Base-by-base conservation (phyloP, 2,113 vertebrate species). In the Heteronetta atricapilla region DNA sequence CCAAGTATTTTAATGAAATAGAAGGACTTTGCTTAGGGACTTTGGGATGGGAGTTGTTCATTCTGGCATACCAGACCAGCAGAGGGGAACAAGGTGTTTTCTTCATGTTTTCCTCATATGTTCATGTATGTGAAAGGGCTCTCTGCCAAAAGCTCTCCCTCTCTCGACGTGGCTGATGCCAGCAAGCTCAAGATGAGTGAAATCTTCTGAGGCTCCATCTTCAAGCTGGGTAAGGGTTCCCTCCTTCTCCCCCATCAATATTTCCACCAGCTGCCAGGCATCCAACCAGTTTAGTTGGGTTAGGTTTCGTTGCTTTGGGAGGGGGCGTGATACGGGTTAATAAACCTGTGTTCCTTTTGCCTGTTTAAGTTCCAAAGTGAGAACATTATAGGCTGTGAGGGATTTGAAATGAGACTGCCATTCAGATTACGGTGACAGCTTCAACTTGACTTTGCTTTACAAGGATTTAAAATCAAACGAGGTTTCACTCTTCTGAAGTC, bases 361-460 rank as follows among this genome's bases (percentile, higher is more conserved):
- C 97, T 96, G 53, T 97, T 97, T 98, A 97, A 97, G 96, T 97
- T 97, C 97, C 95, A 92, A 92, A 97, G 92, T 93, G 69, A 92
- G 91, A 96, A 95, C 70, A 25, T 86, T 80, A 75, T 83, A 89
- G 68, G 74, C 94, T 97, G 90, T 88, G 94, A 96, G 87, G 91
- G 83, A 96, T 96, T 96, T 95, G 95, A 96, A 97, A 95, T 92
- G 94, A 96, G 97, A 91, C 73, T 93, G 91, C 72, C 72, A 88
- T 95, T 95, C 64, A 82, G 69, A 77, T 91, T 94, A 93, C 0
- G 0, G 50, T 88, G 75, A 90, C 91, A 95, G 78, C 56, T 97
- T 97, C 90, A 93, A 79, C 85, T 89, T 96, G 92, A 88, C 82
- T 97, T 88, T 94, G 62, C 86, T 97, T 97, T 97, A 82, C 82